phyloP scores from a whole-genome alignment of 37 sponge, comb jelly and placozoan genomes.

The Halichondria panicea region DNA sequence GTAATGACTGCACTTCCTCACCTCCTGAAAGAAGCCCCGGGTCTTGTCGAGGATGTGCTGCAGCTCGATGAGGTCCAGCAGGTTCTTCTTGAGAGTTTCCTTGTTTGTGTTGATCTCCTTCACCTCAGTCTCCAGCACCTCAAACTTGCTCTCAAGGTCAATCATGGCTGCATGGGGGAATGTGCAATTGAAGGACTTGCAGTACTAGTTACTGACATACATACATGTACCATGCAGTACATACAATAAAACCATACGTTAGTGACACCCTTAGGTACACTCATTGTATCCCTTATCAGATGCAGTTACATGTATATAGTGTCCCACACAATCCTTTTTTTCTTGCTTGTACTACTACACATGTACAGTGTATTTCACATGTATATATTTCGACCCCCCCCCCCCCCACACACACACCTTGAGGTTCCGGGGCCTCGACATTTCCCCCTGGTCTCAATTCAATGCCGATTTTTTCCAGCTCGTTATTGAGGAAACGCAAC shows the following conservation, averaged over 20 bases:
- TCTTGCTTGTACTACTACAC: too few species aligned
- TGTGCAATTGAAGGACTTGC: too few species aligned
- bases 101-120: slow-evolving; percentile 96
- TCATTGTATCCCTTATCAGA: too few species aligned
- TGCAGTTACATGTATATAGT: too few species aligned
- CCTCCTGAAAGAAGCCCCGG: slow-evolving; percentile 88
- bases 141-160: slow-evolving; percentile 94
- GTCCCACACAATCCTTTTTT: too few species aligned
- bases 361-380: too few species aligned
- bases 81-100: slow-evolving; percentile 90
- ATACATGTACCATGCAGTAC: too few species aligned
- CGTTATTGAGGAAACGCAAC: slow-evolving; percentile 87
- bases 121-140: slow-evolving; percentile 89
- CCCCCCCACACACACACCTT: too few species aligned
- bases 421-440: slow-evolving; percentile 92
- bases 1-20: background rate
- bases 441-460: slow-evolving; percentile 58
- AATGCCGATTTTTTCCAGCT: slow-evolving; percentile 84
- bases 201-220: too few species aligned
- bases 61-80: slow-evolving; percentile 93
- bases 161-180: slow-evolving; percentile 93
- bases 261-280: too few species aligned
- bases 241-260: too few species aligned
- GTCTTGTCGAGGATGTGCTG: slow-evolving; percentile 88
- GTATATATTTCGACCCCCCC: too few species aligned